Percentiles rank a stretch among this genome's conserved stretches.
These are phyloP conservation scores for Cavia porcellus DNA, from an alignment of 2,113 vertebrate genomes.

Conservation along the genomic window DNA sequence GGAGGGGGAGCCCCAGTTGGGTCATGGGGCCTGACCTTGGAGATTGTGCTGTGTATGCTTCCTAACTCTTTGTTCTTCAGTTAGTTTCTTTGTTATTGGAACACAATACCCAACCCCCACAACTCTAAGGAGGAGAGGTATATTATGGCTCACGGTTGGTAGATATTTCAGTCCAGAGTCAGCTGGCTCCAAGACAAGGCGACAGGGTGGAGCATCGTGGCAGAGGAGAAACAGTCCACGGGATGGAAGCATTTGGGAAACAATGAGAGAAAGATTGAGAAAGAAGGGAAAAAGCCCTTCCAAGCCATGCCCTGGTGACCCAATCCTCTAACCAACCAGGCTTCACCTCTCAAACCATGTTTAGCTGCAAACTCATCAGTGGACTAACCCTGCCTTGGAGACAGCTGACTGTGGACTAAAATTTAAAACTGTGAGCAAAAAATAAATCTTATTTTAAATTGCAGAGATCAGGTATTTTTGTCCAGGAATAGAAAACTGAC, in stretches of 20 bases:
- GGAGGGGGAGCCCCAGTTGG: neutral
- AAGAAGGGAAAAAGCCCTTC: neutral
- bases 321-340: neutral
- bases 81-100: neutral
- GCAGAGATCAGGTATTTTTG: neutral
- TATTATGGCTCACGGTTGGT: neutral
- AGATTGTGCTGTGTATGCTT: neutral
- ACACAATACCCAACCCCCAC: neutral
- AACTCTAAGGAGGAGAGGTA: neutral
- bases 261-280: neutral
- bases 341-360: neutral
- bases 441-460: neutral
- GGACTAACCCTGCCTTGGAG: neutral
- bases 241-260: neutral
- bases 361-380: neutral
- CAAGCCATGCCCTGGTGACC: neutral
- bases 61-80: neutral
- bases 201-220: neutral
- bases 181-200: neutral
- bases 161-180: neutral
- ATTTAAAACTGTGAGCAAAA: neutral
- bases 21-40: neutral
- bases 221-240: neutral
- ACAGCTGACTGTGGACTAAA: neutral
- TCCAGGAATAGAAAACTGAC: neutral